These are phyloP conservation scores for Camponotus vicinus DNA, from an alignment of 1,140 invertebrate species.

Conservation along the genomic window DNA sequence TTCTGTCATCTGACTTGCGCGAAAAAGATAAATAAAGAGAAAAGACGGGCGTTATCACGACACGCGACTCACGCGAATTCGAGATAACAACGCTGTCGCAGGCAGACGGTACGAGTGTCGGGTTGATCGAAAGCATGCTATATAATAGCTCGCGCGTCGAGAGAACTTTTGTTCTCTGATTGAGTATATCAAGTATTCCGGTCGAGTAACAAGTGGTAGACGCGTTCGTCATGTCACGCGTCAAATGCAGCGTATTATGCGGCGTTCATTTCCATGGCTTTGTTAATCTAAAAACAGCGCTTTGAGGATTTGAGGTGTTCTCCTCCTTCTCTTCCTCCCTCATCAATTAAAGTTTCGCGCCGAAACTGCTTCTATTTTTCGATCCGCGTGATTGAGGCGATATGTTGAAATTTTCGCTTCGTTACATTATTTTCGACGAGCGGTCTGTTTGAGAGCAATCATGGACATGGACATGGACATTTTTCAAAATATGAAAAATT, in stretches of 20 bases:
- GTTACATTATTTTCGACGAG: not conserved
- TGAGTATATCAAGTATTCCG: constrained; percentile 74
- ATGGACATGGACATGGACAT: not conserved
- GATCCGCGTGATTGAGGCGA: not conserved
- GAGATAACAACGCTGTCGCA: constrained; percentile 66
- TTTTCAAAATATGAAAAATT: not conserved
- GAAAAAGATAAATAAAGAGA: constrained; percentile 49
- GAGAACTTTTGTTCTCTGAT: constrained; percentile 74
- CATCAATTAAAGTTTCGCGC: constrained; percentile 49
- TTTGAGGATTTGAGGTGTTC: constrained; percentile 4
- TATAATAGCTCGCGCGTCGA: constrained; percentile 68
- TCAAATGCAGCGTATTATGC: constrained; percentile 67
- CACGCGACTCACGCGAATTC: constrained; percentile 30
- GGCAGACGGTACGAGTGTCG: constrained; percentile 68
- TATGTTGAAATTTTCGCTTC: constrained; percentile 10
- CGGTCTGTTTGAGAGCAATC: not conserved
- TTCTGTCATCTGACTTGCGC: constrained; percentile 12
- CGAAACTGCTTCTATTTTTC: not conserved
- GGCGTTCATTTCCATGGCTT: constrained; percentile 46
- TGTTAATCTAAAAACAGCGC: constrained; percentile 65
- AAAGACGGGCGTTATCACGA: constrained; percentile 36
- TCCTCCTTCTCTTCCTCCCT: constrained; percentile 3
- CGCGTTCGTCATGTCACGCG: constrained; percentile 72
- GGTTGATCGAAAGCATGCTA: constrained; percentile 71
- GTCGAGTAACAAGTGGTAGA: constrained; percentile 73